Conservation (phyloP, 2,888 invertebrate species). For the Rhopalosiphum nymphaeae region DNA sequence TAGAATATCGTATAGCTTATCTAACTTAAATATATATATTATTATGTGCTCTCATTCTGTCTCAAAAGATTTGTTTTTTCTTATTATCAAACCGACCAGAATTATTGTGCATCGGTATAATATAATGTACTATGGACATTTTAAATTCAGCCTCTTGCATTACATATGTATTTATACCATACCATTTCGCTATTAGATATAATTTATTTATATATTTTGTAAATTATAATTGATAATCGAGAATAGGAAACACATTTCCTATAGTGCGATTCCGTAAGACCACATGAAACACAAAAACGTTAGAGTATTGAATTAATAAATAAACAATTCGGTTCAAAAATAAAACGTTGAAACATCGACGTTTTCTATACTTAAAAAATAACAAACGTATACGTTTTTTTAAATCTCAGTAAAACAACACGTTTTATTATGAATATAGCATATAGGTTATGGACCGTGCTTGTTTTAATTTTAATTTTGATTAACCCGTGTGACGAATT, state of each 20-base stretch:
- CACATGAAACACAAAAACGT: background rate
- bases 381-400: background rate
- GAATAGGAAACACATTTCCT: background rate
- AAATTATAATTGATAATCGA: conserved; percentile 40
- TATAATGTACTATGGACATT: background rate
- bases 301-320: background rate
- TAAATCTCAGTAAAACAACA: background rate
- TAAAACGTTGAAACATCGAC: background rate
- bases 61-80: conserved; percentile 5
- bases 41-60: background rate
- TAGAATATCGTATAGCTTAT: background rate
- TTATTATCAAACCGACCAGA: background rate
- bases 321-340: background rate
- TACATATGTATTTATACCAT: conserved; percentile 32
- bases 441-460: background rate
- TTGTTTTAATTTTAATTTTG: background rate
- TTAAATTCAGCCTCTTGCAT: background rate
- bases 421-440: background rate
- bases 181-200: background rate
- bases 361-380: background rate
- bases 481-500: background rate
- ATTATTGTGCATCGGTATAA: background rate
- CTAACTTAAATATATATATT: background rate
- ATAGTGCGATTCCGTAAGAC: background rate
- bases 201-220: conserved; percentile 42